Evolutionary conservation across 2,797 vertebrate genomes (phyloP), one percentile per base, ranked within the genome.

Genomic region (Discoglossus pictus): DNA sequence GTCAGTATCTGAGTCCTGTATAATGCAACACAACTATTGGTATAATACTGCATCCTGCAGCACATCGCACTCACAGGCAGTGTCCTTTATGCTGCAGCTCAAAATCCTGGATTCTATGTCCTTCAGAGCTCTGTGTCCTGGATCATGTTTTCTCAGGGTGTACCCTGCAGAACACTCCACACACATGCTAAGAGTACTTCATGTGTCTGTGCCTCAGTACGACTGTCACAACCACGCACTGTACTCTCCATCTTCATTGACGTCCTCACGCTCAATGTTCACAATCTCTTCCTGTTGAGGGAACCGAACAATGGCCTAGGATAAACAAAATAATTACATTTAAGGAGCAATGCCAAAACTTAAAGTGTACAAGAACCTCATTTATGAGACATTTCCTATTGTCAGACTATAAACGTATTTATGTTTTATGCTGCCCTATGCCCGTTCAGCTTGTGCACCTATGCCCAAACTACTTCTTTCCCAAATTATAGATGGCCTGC

Each of bases 1-100:
- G 81, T 84, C 83, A 80, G 80, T 79, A 85, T 54, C 17, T 1
- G 0, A 5, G 53, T 42, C 40, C 38, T 39, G 20, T 48, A 11
- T 39, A 3, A 17, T 27, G 13, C 23, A 11, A 11, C 17, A 43
- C n/a, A n/a, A 31, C 39, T 39, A 7, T 13, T 56, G 21, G n/a
- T n/a, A n/a, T n/a, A 27, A 15, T 25, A 27, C 21, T 43, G 12
- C 4, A 43, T 16, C 15, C 17, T 43, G 47, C 61, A 42, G 23
- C 10, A 7, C 13, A 52, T 51, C 15, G 16, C 17, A 15, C 21
- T 9, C 20, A 12, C 13, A 20, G 21, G 21, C 7, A 9, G 17
- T 7, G 11, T 16, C 16, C 11, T 18, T 18, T 11, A 9, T 15
- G 17, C 7, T 20, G 43, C 9, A 46, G n/a, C n/a, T n/a, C n/a